A percentile compares a stretch with the other conserved stretches of the same genome.
Evolutionary conservation across 2,888 invertebrate species (phyloP).

Genomic region (Criorhina ranunculi): DNA sequence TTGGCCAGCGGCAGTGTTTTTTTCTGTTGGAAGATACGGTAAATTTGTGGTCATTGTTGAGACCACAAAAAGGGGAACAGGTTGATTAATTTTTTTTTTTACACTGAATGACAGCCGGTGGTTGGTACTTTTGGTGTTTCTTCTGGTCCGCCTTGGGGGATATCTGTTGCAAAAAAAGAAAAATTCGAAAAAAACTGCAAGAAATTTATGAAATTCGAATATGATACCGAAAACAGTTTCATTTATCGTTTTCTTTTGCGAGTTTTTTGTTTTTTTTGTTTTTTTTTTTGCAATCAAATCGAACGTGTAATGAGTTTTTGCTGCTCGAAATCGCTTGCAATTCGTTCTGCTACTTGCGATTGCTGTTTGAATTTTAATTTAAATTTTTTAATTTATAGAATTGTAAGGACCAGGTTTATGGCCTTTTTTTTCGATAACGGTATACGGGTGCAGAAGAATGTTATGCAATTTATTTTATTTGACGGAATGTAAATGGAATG

Average conservation of each 20-base stretch:
- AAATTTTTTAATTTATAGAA: constrained; percentile 61
- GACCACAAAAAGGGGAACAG: constrained; percentile 44
- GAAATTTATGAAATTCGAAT: constrained; percentile 32
- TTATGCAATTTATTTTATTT: constrained; percentile 38
- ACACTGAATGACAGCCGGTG: constrained; percentile 36
- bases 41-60: constrained; percentile 29
- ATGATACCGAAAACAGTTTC: constrained; percentile 26
- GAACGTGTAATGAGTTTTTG: constrained; percentile 52
- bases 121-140: constrained; percentile 19
- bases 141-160: constrained; percentile 12
- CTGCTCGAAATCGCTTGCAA: constrained; percentile 23
- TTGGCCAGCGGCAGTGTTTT: constrained; percentile 54
- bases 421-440: constrained; percentile 35
- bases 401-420: constrained; percentile 18
- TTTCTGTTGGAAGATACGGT: constrained; percentile 20
- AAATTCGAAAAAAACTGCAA: background rate
- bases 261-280: constrained; percentile 5
- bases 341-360: constrained; percentile 55
- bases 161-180: background rate
- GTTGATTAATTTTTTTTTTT: constrained; percentile 35
- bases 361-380: constrained; percentile 65
- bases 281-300: constrained; percentile 34
- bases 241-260: too few relatives aligned
- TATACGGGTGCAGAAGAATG: constrained; percentile 26
- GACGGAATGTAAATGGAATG: constrained; percentile 34